A percentile compares a stretch with the other conserved stretches of the same genome.
Conservation (phyloP, 2,888 invertebrate genomes). For the Platycnemis pennipes region DNA sequence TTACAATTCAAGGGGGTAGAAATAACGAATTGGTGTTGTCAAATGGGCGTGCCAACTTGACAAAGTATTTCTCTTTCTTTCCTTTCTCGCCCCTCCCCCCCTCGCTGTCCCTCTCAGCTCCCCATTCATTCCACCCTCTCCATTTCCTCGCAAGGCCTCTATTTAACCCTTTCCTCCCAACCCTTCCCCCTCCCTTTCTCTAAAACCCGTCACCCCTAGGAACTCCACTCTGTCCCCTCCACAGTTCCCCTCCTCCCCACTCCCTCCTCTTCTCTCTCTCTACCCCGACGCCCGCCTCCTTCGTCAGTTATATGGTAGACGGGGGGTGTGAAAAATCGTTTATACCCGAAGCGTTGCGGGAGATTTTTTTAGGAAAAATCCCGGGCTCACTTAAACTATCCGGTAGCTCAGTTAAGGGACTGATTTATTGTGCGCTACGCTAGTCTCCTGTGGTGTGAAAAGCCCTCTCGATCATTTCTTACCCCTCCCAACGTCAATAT, state of each 20-base stretch:
- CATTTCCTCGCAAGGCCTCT: background rate
- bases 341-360: conserved; percentile 46
- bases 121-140: background rate
- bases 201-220: background rate
- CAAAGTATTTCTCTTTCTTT: conserved; percentile 9
- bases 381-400: conserved; percentile 46
- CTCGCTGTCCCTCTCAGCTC: conserved; percentile 33
- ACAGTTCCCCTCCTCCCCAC: background rate
- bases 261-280: background rate
- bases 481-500: background rate
- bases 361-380: conserved; percentile 55
- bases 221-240: background rate
- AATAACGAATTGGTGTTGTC: conserved; percentile 48
- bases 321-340: conserved; percentile 54
- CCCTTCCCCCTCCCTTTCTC: background rate
- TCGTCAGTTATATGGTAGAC: conserved; percentile 20
- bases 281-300: background rate
- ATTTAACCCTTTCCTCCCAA: background rate
- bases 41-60: conserved; percentile 34
- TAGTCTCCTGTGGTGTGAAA: background rate
- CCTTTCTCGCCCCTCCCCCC: background rate
- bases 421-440: conserved; percentile 51
- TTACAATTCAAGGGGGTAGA: conserved; percentile 43
- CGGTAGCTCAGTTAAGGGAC: conserved; percentile 52
- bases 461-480: conserved; percentile 7